Evolutionary conservation across 1,140 invertebrate genomes (phyloP).

Genomic region (Spodoptera frugiperda): DNA sequence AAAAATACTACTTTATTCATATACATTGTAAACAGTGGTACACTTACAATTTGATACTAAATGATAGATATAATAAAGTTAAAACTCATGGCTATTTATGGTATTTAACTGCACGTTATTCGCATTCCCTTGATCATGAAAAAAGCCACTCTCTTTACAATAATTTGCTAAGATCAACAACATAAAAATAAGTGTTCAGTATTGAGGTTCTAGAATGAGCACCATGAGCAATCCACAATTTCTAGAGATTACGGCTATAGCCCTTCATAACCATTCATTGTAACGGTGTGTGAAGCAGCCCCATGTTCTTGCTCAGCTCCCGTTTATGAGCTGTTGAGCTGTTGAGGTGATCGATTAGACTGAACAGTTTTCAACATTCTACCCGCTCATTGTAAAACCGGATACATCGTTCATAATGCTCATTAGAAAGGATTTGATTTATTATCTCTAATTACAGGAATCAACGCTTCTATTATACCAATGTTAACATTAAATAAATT

Average conservation of each 20-base stretch:
- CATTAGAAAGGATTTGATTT: slow-evolving; percentile 25
- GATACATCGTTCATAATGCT: slow-evolving; percentile 28
- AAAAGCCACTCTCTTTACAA: too few species aligned
- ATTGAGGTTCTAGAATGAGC: too few species aligned
- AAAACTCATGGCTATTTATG: too few species aligned
- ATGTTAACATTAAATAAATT: slow-evolving; percentile 10
- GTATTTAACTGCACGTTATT: too few species aligned
- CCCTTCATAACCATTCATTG: slow-evolving; percentile 21
- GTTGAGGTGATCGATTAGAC: background rate
- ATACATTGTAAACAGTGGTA: too few species aligned
- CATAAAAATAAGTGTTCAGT: too few species aligned
- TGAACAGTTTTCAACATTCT: slow-evolving; percentile 17
- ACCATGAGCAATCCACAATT: slow-evolving; percentile 2
- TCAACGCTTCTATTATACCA: slow-evolving; percentile 14
- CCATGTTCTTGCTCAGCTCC: slow-evolving; percentile 1
- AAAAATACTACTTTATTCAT: too few species aligned
- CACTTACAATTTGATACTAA: too few species aligned
- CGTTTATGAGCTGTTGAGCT: background rate
- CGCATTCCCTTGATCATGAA: too few species aligned
- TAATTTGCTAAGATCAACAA: too few species aligned
- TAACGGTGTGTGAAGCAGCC: slow-evolving; percentile 21
- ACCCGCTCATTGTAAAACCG: slow-evolving; percentile 20
- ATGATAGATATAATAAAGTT: too few species aligned
- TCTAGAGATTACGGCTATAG: background rate
- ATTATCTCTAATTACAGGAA: slow-evolving; percentile 27